A percentile compares a stretch with the other conserved stretches of the same genome.
Evolutionary conservation across 2,888 invertebrate genomes (phyloP).

Genomic region (Luperina nickerlii): DNA sequence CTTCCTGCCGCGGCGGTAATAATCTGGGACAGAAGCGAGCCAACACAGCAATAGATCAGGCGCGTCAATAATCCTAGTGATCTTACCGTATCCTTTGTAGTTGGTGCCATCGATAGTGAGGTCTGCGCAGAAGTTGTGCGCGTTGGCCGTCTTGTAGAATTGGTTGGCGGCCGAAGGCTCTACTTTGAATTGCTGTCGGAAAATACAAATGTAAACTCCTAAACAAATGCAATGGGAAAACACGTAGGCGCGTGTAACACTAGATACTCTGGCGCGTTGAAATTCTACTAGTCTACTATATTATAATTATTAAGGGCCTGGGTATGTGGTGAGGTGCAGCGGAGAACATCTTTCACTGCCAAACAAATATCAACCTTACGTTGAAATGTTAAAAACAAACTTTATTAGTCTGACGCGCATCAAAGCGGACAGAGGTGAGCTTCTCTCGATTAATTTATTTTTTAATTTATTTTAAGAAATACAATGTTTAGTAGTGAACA

Average conservation of each 20-base stretch:
- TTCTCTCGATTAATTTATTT: neutral
- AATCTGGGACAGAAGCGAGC: neutral
- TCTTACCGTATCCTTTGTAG: conserved; percentile 85
- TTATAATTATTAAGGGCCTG: neutral
- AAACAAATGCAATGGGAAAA: neutral
- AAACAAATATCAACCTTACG: neutral
- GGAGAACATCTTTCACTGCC: neutral
- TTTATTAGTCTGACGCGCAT: neutral
- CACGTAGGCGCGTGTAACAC: neutral
- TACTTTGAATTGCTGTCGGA: conserved; percentile 90
- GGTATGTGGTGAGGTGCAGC: neutral
- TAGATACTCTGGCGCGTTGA: neutral
- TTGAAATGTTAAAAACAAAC: neutral
- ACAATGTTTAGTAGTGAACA: neutral
- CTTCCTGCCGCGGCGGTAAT: neutral
- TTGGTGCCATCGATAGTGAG: conserved; percentile 81
- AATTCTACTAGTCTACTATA: too few relatives aligned
- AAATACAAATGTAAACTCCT: conserved; percentile 1
- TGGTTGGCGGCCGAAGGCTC: conserved; percentile 82
- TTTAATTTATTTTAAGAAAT: neutral
- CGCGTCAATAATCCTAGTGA: neutral
- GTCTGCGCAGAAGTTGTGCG: conserved; percentile 82
- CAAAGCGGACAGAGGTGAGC: neutral
- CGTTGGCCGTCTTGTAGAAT: conserved; percentile 84
- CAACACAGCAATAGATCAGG: neutral